Conservation (phyloP, 2,888 invertebrate genomes). For the Tetragonisca angustula region DNA sequence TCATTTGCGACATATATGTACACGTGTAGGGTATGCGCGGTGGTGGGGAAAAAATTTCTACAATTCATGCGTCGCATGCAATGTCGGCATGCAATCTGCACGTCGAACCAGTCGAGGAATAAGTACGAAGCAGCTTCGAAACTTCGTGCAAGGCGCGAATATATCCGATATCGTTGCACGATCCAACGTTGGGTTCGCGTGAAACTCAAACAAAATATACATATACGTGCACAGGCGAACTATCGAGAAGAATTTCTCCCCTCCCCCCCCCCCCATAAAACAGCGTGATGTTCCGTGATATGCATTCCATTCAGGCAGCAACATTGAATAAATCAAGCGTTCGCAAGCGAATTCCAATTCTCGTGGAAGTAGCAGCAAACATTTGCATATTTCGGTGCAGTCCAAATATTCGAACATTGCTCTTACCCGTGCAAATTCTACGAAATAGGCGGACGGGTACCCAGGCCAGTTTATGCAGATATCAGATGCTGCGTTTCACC, state of each 20-base stretch:
- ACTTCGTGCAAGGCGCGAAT: neutral
- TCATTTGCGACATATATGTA: neutral
- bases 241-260: conserved; percentile 13
- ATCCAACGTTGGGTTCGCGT: neutral
- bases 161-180: conserved; percentile 3
- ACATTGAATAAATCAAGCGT: conserved; percentile 48
- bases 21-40: neutral
- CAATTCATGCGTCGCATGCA: conserved; percentile 31
- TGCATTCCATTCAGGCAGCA: conserved; percentile 6
- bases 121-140: neutral
- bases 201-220: conserved; percentile 9
- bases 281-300: neutral
- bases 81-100: neutral
- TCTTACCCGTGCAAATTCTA: conserved; percentile 6
- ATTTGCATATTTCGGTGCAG: conserved; percentile 23
- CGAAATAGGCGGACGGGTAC: neutral
- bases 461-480: conserved; percentile 25
- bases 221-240: neutral
- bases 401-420: conserved; percentile 34
- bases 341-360: conserved; percentile 6
- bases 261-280: neutral
- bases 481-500: neutral
- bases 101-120: neutral
- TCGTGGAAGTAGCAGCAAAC: conserved; percentile 26
- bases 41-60: neutral